Evolutionary conservation across 1,140 invertebrate species (phyloP).

Genomic region (Drosophila ambigua): DNA sequence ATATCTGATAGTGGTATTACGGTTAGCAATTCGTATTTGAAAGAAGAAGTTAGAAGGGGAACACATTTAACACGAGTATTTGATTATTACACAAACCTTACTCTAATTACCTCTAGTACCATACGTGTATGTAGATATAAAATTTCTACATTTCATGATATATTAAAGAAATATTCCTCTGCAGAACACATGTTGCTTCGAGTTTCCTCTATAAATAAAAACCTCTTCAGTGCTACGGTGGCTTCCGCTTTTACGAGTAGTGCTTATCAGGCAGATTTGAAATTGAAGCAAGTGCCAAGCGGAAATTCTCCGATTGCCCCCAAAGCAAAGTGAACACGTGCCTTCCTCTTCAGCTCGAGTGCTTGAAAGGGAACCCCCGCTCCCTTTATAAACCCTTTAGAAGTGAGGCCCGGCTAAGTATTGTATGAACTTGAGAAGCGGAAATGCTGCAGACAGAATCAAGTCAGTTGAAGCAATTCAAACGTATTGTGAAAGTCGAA

Average conservation of each 20-base stretch:
- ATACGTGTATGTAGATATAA: background rate
- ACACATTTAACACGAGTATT: too few relatives aligned
- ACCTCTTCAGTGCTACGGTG: constrained; percentile 36
- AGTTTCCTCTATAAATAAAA: constrained; percentile 37
- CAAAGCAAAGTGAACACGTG: constrained; percentile 35
- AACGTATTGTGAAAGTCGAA: constrained; percentile 11
- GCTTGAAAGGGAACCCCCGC: constrained; percentile 9
- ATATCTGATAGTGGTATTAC: too few relatives aligned
- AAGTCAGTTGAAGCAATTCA: constrained; percentile 25
- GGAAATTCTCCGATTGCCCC: constrained; percentile 31
- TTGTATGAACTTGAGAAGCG: constrained; percentile 49
- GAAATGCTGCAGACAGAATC: constrained; percentile 47
- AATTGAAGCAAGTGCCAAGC: constrained; percentile 37
- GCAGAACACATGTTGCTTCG: constrained; percentile 28
- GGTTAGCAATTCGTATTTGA: too few relatives aligned
- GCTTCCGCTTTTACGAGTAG: constrained; percentile 38
- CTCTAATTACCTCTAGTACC: background rate
- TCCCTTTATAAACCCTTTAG: constrained; percentile 38
- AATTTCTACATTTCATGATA: constrained; percentile 4
- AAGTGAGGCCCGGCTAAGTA: constrained; percentile 27
- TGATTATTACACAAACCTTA: too few relatives aligned
- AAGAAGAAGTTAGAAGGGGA: too few relatives aligned
- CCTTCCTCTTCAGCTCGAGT: constrained; percentile 37
- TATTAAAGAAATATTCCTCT: too few relatives aligned
- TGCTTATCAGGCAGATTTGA: constrained; percentile 38